Base-by-base conservation (phyloP, 2,888 invertebrate species). In the Drosophila mercatorum region DNA sequence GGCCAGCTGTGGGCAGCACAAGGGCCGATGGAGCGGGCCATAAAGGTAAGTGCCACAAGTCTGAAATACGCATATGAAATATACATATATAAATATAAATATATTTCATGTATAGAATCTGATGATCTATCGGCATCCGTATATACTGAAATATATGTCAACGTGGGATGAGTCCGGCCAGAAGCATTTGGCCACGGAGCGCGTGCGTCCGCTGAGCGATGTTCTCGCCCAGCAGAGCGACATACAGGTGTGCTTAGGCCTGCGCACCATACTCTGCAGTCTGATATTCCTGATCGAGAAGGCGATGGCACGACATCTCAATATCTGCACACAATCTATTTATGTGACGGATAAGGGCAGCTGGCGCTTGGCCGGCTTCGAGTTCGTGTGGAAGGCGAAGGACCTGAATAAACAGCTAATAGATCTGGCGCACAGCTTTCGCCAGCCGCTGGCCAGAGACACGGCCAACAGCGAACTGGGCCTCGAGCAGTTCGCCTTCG, bases 341-440 rank as follows among this genome's bases (percentile, higher is more conserved):
- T 98, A 97, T 93, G 95, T 98, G 8, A 95, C 96, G 34, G 94
- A 95, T 17, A 97, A 97, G 93, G 97, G 97, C 0, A 95, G 95
- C 67, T 98, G 98, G 98, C 97, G 97, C 90, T 94, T 98, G 38
- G 97, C 97, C 12, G 97, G 97, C 5, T 94, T 98, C 89, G 97
- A 98, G 91, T 96, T 96, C 91, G 94, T 97, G 12, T 96, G 95
- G 92, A 94, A 95, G 79, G 95, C 95, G 81, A 93, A 93, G 66
- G 96, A 97, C 74, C 92, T 96, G 17, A 95, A 94, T 53, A 91
- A 94, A 59, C 94, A 94, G 46, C 95, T 96, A 88, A 93, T 97
- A 51, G 95, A 95, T 88, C 95, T 96, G 92, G 95, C 95, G 14
- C 94, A 95, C 89, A 94, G 94, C 68, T 94, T 95, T 83, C 95